Evolutionary conservation across 92 coral and sea anemone genomes (phyloP), one percentile per base, ranked within the genome.

Genomic region (Chrysogorgia sp.): DNA sequence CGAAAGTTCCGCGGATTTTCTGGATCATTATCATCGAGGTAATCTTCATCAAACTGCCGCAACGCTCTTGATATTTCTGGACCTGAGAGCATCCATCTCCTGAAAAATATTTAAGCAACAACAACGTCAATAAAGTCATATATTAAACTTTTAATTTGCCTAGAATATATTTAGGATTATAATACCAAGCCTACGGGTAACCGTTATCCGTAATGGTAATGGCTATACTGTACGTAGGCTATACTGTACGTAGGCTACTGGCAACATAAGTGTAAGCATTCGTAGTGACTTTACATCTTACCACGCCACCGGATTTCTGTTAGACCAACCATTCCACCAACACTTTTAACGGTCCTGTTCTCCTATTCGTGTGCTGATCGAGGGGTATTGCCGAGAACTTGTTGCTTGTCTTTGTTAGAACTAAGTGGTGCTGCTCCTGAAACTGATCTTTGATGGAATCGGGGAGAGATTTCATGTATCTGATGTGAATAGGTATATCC

Each of bases 11-110:
- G 52, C 3, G 80, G 63, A 45, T 67, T 57, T 25, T 81, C 90
- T 29, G 64, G 71, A 56, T 75, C 90, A 19, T 67, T 33, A 19
- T 34, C 58, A 3, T 53, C 3, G 22, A 68, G 71, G 64, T 56
- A 67, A 58, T 61, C 63, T 23, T 66, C 82, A 17, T 86, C 83
- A 57, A 75, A 86, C 70, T 86, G 61, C 15, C 10, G 47, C 50
- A 86, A 26, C 15, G 81, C 17, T 67, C 80, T 68, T 31, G 87
- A 59, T 24, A 76, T 29, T 47, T 86, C 87, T 10, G 90, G 86
- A 24, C 81, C 87, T 1, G 87, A 76, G 15, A 86, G 63, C 77
- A 82, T 77, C 87, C 87, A 87, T 53, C 87, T 40, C 29, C 84
- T 64, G 74, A 34, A 40, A 67, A 45, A 78, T n/a, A 52, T 52